Evolutionary conservation across 1,140 invertebrate species (phyloP), one percentile per base, ranked within the genome.

Genomic region (Proctacanthus coquilletti): DNA sequence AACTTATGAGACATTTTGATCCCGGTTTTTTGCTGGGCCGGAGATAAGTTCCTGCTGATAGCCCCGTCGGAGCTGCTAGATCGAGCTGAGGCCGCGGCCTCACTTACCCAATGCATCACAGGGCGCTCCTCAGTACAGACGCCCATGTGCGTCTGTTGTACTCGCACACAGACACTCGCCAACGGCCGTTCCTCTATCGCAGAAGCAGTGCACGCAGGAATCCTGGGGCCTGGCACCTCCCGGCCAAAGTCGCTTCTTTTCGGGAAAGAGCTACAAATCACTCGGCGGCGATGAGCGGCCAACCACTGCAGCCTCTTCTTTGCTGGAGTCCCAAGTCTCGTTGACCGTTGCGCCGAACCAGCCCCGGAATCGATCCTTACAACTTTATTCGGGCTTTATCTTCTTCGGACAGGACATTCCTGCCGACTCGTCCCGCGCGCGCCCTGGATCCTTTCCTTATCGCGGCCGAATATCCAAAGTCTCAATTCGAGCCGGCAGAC

Each of bases 41-140:
- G n/a, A n/a, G n/a, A n/a, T n/a, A n/a, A n/a, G n/a, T n/a, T n/a
- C n/a, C n/a, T n/a, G n/a, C n/a, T n/a, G n/a, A n/a, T n/a, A n/a
- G n/a, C n/a, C n/a, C n/a, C n/a, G n/a, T n/a, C n/a, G n/a, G n/a
- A n/a, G n/a, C n/a, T n/a, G n/a, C n/a, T n/a, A n/a, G n/a, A n/a
- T n/a, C n/a, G n/a, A n/a, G n/a, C n/a, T n/a, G n/a, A n/a, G 14
- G n/a, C n/a, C n/a, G n/a, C n/a, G n/a, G n/a, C n/a, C n/a, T n/a
- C n/a, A 41, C 54, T 56, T 56, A 60, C 56, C 56, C 56, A 60
- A 60, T 60, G 56, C 56, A 60, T 60, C 56, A 60, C 56, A 60
- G 56, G 56, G 56, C 56, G 56, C 56, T 60, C 56, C 46, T 59
- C 56, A 51, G 54, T 60, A 48, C 56, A 60, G 54, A 60, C 56